Evolutionary conservation across 64 coral and sea anemone genomes (phyloP).

Genomic region (Actinia tenebrosa): DNA sequence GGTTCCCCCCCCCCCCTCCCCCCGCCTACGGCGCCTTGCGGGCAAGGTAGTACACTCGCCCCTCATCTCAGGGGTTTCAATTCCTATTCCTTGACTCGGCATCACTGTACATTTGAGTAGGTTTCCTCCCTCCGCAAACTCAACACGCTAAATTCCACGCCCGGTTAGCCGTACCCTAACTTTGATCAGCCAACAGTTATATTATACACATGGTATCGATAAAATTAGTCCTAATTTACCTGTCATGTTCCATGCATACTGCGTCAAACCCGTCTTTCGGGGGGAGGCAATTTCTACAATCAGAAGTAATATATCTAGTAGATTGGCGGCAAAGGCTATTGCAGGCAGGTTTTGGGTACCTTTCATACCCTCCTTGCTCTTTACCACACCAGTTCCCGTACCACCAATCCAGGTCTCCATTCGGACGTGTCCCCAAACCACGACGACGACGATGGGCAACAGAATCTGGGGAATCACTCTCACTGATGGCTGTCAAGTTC

Average conservation of each 20-base stretch:
- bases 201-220: too few species aligned
- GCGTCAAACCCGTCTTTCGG: constrained; percentile 28
- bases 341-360: constrained; percentile 21
- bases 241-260: constrained; percentile 55
- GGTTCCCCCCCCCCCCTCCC: too few species aligned
- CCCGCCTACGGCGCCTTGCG: too few species aligned
- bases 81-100: too few species aligned
- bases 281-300: constrained; percentile 33
- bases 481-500: background rate
- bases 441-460: constrained; percentile 32
- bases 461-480: background rate
- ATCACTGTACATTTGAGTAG: too few species aligned
- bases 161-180: too few species aligned
- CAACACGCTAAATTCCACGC: too few species aligned
- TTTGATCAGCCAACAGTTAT: too few species aligned
- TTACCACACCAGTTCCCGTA: constrained; percentile 50
- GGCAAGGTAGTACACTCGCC: too few species aligned
- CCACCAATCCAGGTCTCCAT: constrained; percentile 35
- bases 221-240: background rate
- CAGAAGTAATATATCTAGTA: constrained; percentile 27
- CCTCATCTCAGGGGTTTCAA: too few species aligned
- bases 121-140: too few species aligned
- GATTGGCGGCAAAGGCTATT: background rate
- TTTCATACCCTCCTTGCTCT: constrained; percentile 30
- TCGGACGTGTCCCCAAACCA: background rate